phyloP scores from a whole-genome alignment of 2,113 vertebrate genomes.

The Pandion haliaetus region DNA sequence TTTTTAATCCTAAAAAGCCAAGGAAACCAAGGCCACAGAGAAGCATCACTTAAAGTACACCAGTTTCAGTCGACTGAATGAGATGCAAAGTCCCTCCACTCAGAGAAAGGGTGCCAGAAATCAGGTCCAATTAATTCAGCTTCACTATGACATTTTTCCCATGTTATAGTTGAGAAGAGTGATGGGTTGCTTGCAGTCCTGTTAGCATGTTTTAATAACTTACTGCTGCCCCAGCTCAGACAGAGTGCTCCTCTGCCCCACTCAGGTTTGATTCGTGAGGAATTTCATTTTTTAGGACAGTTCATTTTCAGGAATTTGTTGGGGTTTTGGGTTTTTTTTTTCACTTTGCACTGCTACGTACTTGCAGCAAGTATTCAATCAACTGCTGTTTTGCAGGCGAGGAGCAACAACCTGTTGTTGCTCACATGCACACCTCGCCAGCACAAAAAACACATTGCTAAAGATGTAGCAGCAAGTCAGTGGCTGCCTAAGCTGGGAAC shows the following conservation, averaged over 20 bases:
- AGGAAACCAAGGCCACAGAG: not conserved
- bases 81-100: not conserved
- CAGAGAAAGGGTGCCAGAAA: not conserved
- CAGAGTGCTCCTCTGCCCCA: not conserved
- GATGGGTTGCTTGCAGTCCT: not conserved
- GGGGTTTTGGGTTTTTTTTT: not conserved
- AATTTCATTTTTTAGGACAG: not conserved
- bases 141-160: not conserved
- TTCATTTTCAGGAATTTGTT: not conserved
- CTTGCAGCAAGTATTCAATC: not conserved
- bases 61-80: not conserved
- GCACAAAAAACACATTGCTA: not conserved
- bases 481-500: not conserved
- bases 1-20: not conserved
- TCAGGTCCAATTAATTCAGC: not conserved
- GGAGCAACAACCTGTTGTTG: not conserved
- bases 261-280: not conserved
- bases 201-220: not conserved
- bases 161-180: not conserved
- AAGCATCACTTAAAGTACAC: not conserved
- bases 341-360: not conserved
- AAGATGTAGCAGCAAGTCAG: accelerated
- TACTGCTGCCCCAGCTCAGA: not conserved
- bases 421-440: not conserved
- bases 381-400: not conserved